Evolutionary conservation across 2,113 vertebrate species (phyloP), one percentile per base, ranked within the genome.

Genomic region (Trogon surrucura): DNA sequence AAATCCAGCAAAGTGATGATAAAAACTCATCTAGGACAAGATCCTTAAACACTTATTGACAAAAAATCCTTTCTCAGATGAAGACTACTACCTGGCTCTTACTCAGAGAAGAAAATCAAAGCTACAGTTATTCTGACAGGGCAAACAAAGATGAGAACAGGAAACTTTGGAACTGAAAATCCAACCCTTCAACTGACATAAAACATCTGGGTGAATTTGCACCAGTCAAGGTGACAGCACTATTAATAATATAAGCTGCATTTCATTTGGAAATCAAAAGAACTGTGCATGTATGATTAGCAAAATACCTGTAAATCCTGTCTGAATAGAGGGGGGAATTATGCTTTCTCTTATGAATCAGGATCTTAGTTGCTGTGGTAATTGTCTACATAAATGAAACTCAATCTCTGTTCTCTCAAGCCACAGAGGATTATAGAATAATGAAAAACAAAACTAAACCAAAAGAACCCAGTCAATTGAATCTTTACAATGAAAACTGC

Each of bases 301-400:
- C 47, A 92, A 97, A 96, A 92, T 79, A 89, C 66, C 54, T 89
- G 84, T 58, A 97, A 93, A 90, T 91, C 72, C 77, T 88, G 27
- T 57, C 69, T 91, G 50, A 95, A 75, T 64, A 86, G 70, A 73
- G 16, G 8, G 45, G 23, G 27, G n/a, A 93, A 16, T 20, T 86
- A 26, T 78, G 47, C 72, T 95, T 95, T 91, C 66, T 90, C 62
- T 95, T 91, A 85, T 45, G 84, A 91, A 75, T 80, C 26, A 71
- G n/a, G 62, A 87, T 85, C 47, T 94, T 82, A 84, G 72, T 87
- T 96, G 78, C 73, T 91, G 89, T 84, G 83, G 72, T 78, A 88
- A 95, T 90, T 77, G 27, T 69, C 85, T 85, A 18, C 3, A 0
- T 82, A 95, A 96, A 92, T 53, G 69, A 91, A 95, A 96, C 83